Percentiles rank a stretch among this genome's conserved stretches.
Evolutionary conservation across 1,140 invertebrate species (phyloP).

Genomic region (Lineus longissimus): DNA sequence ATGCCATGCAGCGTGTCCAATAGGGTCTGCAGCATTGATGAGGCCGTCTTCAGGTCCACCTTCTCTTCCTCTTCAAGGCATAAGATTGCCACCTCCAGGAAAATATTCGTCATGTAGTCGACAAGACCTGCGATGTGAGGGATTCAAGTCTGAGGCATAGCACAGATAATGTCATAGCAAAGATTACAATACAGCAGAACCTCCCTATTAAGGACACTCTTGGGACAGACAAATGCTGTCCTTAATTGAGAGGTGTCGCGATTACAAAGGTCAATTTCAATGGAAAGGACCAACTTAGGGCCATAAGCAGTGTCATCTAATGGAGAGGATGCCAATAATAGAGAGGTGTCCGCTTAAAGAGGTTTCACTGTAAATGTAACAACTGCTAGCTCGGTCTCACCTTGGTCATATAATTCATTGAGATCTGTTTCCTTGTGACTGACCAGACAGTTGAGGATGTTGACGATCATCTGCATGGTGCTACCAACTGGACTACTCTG

Average conservation of each 20-base stretch:
- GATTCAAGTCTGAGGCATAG: too few relatives aligned
- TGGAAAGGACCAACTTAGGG: too few relatives aligned
- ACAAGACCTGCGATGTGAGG: constrained; percentile 39
- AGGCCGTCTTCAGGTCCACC: constrained; percentile 32
- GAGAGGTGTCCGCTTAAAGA: too few relatives aligned
- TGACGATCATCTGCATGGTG: constrained; percentile 43
- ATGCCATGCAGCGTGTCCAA: constrained; percentile 43
- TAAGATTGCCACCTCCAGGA: constrained; percentile 38
- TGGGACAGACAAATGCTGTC: too few relatives aligned
- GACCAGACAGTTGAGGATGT: constrained; percentile 45
- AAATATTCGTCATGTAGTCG: constrained; percentile 39
- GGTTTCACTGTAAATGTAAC: too few relatives aligned
- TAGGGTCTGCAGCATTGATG: constrained; percentile 35
- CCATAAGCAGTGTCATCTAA: too few relatives aligned
- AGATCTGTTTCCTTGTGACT: constrained; percentile 46
- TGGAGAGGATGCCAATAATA: too few relatives aligned
- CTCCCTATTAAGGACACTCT: too few relatives aligned
- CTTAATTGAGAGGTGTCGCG: too few relatives aligned
- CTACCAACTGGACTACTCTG: constrained; percentile 45
- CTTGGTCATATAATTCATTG: constrained; percentile 49
- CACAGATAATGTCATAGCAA: too few relatives aligned
- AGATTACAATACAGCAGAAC: too few relatives aligned
- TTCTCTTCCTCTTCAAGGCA: constrained; percentile 36
- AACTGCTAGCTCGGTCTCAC: constrained; percentile 28
- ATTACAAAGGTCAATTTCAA: too few relatives aligned